Conservation (phyloP, 2,888 invertebrate genomes). For the Rhynchonema sp. region DNA sequence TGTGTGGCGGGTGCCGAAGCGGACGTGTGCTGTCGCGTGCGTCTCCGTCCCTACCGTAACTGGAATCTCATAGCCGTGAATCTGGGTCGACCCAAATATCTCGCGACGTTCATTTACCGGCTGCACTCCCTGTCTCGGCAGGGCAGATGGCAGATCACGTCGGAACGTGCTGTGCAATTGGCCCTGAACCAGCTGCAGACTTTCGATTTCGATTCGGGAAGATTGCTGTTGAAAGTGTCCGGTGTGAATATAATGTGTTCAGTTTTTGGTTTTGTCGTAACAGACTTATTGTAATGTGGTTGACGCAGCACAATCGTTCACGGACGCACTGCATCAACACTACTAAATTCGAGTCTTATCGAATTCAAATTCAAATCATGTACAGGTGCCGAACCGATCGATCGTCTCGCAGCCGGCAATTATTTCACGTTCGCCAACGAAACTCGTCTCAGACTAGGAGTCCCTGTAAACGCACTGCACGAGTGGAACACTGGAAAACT, state of each 20-base stretch:
- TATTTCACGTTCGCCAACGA: background rate
- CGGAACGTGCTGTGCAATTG: background rate
- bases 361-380: too few relatives aligned
- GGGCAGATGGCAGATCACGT: background rate
- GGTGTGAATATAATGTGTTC: too few relatives aligned
- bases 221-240: background rate
- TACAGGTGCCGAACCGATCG: background rate
- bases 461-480: background rate
- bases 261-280: too few relatives aligned
- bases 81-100: background rate
- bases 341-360: too few relatives aligned
- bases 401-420: background rate
- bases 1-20: conserved; percentile 12
- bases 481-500: background rate
- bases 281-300: too few relatives aligned
- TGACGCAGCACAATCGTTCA: too few relatives aligned
- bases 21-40: conserved; percentile 17
- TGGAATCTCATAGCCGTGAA: background rate
- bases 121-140: background rate
- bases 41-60: conserved; percentile 14
- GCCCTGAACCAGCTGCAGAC: background rate
- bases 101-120: background rate
- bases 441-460: background rate
- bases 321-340: too few relatives aligned
- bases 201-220: background rate